These are phyloP conservation scores for Burhinus bistriatus DNA, from an alignment of 2,113 vertebrate species.

Conservation along the genomic window DNA sequence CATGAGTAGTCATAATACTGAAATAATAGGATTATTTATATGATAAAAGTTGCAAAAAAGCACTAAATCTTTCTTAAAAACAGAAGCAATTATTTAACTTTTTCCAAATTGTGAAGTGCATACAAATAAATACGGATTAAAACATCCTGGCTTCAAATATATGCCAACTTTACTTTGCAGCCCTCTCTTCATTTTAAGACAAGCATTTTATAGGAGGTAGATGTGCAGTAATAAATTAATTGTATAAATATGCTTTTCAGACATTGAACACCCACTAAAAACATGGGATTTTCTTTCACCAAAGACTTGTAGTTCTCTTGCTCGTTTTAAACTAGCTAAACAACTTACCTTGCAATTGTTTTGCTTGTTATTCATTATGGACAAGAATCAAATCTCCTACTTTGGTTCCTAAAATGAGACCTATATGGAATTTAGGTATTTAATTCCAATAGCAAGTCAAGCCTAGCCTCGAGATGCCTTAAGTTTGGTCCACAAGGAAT, in stretches of 20 bases:
- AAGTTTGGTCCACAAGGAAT: not conserved
- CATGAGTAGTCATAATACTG: not conserved
- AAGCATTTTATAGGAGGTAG: not conserved
- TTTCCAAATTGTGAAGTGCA: not conserved
- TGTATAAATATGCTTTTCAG: not conserved
- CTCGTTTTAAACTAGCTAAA: not conserved
- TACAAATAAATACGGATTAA: not conserved
- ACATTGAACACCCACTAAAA: not conserved
- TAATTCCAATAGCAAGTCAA: not conserved
- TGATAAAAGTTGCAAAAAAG: not conserved
- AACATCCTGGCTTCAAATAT: slow-evolving; percentile 9
- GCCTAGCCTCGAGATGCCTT: not conserved
- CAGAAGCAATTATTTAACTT: not conserved
- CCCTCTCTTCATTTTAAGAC: not conserved
- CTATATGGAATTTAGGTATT: not conserved
- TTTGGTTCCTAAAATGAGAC: not conserved
- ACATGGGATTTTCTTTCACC: not conserved
- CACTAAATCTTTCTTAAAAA: not conserved
- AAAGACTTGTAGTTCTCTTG: not conserved
- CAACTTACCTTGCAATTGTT: not conserved
- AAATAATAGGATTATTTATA: not conserved
- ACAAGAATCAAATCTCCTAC: not conserved
- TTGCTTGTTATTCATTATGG: not conserved
- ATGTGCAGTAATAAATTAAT: not conserved
- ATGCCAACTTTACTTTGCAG: not conserved